phyloP scores from a whole-genome alignment of 2,797 vertebrate genomes.

The Lycodopsis pacificus region DNA sequence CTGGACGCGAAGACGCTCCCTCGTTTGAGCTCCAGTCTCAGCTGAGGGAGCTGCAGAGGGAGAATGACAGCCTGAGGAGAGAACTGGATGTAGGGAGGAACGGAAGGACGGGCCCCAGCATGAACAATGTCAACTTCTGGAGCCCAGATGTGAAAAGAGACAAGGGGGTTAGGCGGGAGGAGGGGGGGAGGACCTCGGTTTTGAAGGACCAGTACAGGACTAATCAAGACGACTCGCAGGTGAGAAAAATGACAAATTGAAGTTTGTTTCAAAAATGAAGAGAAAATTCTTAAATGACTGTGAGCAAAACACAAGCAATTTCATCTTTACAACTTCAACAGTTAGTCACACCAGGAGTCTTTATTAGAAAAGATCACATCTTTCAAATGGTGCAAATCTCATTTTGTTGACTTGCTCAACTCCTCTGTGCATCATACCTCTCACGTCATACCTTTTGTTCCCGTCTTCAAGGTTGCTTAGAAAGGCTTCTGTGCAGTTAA shows the following conservation, averaged over 20 bases:
- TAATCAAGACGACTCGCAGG: constrained; percentile 93
- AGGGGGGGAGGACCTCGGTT: constrained; percentile 88
- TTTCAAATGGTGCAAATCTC: constrained; percentile 8
- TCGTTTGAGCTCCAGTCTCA: constrained; percentile 91
- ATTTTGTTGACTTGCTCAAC: constrained; percentile 2
- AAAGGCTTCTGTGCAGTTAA: constrained; percentile 47
- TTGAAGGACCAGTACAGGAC: constrained; percentile 92
- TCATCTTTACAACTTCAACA: not conserved
- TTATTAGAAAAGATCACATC: not conserved
- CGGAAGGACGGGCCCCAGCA: constrained; percentile 87
- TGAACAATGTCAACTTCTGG: constrained; percentile 95
- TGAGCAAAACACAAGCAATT: constrained; percentile 1
- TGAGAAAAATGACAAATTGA: constrained; percentile 69
- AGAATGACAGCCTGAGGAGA: constrained; percentile 92
- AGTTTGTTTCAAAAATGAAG: constrained; percentile 13
- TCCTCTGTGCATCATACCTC: constrained; percentile 28
- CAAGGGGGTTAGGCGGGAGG: constrained; percentile 90
- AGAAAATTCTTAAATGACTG: not conserved
- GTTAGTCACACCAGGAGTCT: not conserved
- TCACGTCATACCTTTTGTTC: constrained; percentile 46
- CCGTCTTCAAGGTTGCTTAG: constrained; percentile 59
- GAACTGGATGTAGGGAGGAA: constrained; percentile 92
- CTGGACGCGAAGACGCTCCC: constrained; percentile 63
- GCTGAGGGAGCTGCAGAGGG: constrained; percentile 92
- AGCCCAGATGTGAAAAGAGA: constrained; percentile 94